Base-by-base conservation (phyloP, 2,888 invertebrate genomes). In the Tenodera sinensis region DNA sequence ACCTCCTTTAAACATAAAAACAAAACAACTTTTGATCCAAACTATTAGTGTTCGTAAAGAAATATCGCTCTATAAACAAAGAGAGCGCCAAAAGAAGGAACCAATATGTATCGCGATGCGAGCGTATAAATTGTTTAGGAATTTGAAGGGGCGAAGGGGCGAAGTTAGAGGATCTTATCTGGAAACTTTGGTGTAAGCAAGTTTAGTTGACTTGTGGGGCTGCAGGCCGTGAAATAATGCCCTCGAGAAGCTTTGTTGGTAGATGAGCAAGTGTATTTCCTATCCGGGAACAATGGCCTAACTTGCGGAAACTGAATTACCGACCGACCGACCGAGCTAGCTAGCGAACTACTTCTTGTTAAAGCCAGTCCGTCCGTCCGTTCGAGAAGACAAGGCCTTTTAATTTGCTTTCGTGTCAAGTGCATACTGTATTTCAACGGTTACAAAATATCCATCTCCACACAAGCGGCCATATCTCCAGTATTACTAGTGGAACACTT, bases 291-390 rank as follows among this genome's bases (percentile, higher is more conserved):
- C 54, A 88, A 88, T 88, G 88, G 83, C 88, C 47, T 1, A 88
- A 88, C 88, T 88, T 88, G 88, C 54, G 42, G 47, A 54, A 88
- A 88, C 84, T 88, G 47, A 88, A 83, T 84, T 88, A 88, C 84
- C 47, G 30, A 71, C 3, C 20, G 8, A 30, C 54, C 20, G 20
- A n/a, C n/a, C n/a, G n/a, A n/a, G n/a, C n/a, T n/a, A n/a, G n/a
- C n/a, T n/a, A n/a, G n/a, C n/a, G n/a, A n/a, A n/a, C n/a, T n/a
- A n/a, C 54, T 71, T 20, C 54, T 71, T 71, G 54, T 71, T 71
- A 71, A 14, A 54, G 54, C 54, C 15, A 20, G 15, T 14, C 20
- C 15, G 14, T 1, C 15, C 14, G 54, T 54, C 54, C 54, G 15
- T 54, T 54, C 54, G 54, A n/a, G n/a, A n/a, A 54, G 14, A 54